These are phyloP conservation scores for Peromyscus nudipes DNA, from an alignment of 2,797 vertebrate genomes.

Conservation along the genomic window DNA sequence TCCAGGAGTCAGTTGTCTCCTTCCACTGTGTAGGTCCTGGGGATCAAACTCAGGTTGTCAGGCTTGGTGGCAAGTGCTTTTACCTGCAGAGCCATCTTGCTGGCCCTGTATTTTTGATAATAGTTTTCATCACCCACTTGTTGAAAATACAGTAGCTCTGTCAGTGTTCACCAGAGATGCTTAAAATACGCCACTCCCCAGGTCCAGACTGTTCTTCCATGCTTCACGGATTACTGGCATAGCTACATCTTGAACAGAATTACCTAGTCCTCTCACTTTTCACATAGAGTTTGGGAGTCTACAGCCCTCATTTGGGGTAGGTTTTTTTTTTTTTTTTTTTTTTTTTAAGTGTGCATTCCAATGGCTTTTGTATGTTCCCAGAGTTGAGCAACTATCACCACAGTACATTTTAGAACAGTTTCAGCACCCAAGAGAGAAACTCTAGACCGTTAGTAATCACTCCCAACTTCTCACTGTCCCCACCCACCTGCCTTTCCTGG, in stretches of 20 bases:
- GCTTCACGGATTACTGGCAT: neutral
- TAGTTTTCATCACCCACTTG: neutral
- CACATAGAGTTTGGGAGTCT: slow-evolving; percentile 27
- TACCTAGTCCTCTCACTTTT: slow-evolving; percentile 30
- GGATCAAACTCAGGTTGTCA: neutral
- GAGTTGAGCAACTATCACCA: slow-evolving; percentile 32
- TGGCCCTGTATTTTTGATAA: neutral
- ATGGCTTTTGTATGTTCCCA: slow-evolving; percentile 48
- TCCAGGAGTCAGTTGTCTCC: neutral
- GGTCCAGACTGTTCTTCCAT: neutral
- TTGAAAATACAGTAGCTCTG: slow-evolving; percentile 19
- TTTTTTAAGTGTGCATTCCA: slow-evolving; percentile 17
- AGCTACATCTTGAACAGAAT: neutral
- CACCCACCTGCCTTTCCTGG: neutral
- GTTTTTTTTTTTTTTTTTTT: too few species aligned
- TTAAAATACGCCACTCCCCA: neutral
- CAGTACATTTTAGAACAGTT: slow-evolving; percentile 34
- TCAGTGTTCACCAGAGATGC: neutral
- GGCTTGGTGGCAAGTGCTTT: neutral
- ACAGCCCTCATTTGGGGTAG: neutral
- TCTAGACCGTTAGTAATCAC: neutral
- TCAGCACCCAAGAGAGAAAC: slow-evolving; percentile 45
- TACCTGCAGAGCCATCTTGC: neutral
- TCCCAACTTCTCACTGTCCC: neutral
- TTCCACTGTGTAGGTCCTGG: neutral